Conservation (phyloP, 2,888 invertebrate species). For the Nymphalis urticae region DNA sequence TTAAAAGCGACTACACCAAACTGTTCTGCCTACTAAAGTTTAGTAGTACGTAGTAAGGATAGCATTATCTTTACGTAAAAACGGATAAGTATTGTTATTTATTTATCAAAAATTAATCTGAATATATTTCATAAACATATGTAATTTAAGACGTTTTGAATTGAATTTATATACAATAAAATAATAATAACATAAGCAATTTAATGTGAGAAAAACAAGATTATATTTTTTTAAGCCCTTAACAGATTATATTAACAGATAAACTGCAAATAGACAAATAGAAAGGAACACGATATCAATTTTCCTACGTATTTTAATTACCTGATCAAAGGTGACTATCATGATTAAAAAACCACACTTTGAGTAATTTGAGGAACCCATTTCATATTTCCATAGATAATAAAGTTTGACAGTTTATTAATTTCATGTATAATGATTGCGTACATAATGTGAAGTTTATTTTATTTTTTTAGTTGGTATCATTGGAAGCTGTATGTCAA, state of each 20-base stretch:
- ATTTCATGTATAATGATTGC: constrained; percentile 7
- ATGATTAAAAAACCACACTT: constrained; percentile 13
- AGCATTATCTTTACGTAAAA: no score
- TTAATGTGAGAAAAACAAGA: no score
- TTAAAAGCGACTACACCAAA: no score
- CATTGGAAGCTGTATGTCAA: background rate
- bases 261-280: background rate
- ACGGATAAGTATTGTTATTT: no score
- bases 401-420: constrained; percentile 26
- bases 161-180: no score
- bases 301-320: constrained; percentile 16
- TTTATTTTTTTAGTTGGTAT: background rate
- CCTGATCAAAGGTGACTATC: background rate
- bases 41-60: no score
- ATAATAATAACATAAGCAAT: no score
- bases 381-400: constrained; percentile 24
- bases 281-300: constrained; percentile 13
- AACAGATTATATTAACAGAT: constrained; percentile 1
- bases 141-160: no score
- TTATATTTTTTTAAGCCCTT: background rate
- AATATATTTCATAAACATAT: no score
- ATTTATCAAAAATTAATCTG: no score
- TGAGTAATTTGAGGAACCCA: constrained; percentile 14
- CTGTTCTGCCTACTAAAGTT: no score
- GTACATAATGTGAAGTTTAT: constrained; percentile 3